Percentiles rank a stretch among this genome's conserved stretches.
These are phyloP conservation scores for Acanthosepion lycidas DNA, from an alignment of 2,888 invertebrate species.

Conservation along the genomic window DNA sequence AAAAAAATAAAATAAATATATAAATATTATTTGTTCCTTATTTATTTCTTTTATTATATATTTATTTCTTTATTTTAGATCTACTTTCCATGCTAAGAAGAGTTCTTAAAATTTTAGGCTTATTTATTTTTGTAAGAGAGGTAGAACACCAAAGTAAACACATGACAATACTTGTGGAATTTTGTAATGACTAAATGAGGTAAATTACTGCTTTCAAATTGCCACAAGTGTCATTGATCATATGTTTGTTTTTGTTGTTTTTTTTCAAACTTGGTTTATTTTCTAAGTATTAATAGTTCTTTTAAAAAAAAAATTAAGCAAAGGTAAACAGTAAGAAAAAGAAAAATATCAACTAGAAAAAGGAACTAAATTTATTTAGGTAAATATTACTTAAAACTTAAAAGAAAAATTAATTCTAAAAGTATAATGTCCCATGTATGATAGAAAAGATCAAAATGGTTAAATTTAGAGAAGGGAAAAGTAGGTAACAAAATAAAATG, in stretches of 20 bases:
- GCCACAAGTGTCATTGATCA: background rate
- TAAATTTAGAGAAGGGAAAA: background rate
- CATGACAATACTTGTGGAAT: background rate
- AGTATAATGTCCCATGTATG: background rate
- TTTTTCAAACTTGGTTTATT: background rate
- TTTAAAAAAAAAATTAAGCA: background rate
- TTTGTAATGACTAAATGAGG: background rate
- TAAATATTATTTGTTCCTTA: background rate
- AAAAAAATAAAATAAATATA: background rate
- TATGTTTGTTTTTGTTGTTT: background rate
- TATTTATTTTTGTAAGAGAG: background rate
- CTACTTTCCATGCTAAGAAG: background rate
- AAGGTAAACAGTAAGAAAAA: background rate
- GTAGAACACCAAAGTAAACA: background rate
- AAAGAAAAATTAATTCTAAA: background rate
- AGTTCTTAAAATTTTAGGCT: background rate
- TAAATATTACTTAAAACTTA: background rate
- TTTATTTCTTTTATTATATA: background rate
- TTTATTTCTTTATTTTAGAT: background rate
- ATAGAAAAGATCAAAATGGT: background rate
- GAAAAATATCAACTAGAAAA: background rate
- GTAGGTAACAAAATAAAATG: too few species aligned
- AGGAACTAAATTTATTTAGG: background rate
- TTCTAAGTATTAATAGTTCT: background rate
- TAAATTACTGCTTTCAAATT: too few species aligned